phyloP scores from a whole-genome alignment of 1,140 invertebrate species.

The Aphaenogaster ashmeadi region DNA sequence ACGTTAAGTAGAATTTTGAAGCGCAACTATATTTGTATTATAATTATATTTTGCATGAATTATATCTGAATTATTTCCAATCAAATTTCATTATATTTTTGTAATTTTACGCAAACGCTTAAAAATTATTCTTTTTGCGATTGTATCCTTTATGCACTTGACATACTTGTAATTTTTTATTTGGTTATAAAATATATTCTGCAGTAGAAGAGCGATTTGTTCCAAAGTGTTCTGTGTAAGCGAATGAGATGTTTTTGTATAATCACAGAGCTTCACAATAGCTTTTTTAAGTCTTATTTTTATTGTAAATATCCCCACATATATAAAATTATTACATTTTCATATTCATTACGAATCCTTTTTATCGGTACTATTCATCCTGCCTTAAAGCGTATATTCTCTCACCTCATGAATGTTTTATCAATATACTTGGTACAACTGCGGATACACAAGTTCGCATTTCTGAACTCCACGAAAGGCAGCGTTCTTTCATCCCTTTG shows the following conservation, averaged over 20 bases:
- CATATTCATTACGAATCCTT: not conserved
- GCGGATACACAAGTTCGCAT: constrained; percentile 44
- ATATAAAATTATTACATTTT: constrained; percentile 10
- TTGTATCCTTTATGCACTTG: constrained; percentile 15
- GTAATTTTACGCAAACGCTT: constrained; percentile 31
- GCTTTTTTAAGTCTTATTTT: not conserved
- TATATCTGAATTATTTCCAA: not conserved
- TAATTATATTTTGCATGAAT: not conserved
- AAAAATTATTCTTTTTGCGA: not conserved
- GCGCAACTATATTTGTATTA: not conserved
- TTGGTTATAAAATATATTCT: constrained; percentile 43
- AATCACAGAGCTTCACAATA: not conserved
- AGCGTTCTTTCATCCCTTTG: constrained; percentile 58
- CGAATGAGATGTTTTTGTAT: constrained; percentile 4
- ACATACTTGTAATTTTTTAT: constrained; percentile 7
- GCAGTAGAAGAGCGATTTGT: not conserved
- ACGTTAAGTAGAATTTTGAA: not conserved
- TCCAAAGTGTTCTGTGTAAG: constrained; percentile 8
- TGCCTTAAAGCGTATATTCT: not conserved
- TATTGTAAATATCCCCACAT: not conserved
- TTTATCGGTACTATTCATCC: not conserved
- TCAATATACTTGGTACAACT: constrained; percentile 23
- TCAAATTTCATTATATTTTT: not conserved
- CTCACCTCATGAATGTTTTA: constrained; percentile 19
- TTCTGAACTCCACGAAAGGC: not conserved